phyloP scores from a whole-genome alignment of 2,797 vertebrate genomes.

The Nyctalus aviator region DNA sequence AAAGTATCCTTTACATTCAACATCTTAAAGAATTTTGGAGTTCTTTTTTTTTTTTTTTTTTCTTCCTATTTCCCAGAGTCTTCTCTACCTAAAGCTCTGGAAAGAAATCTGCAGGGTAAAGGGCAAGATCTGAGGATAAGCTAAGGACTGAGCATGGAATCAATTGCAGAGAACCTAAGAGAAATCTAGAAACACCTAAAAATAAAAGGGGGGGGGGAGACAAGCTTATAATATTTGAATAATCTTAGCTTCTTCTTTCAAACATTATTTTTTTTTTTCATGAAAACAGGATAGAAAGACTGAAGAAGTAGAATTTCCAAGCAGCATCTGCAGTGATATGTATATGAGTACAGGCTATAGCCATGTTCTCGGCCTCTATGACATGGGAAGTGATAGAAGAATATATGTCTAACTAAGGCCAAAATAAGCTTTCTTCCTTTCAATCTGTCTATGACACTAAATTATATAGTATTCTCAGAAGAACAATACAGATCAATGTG shows the following conservation, averaged over 20 bases:
- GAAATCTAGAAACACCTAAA: not conserved
- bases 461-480: conserved; percentile 66
- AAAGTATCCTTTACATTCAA: not conserved
- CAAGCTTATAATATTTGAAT: not conserved
- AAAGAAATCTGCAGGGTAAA: not conserved
- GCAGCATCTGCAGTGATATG: not conserved
- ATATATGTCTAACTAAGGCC: not conserved
- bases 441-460: conserved; percentile 12
- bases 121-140: not conserved
- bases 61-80: not conserved
- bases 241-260: not conserved
- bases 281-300: not conserved
- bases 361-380: not conserved
- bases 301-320: not conserved
- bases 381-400: not conserved
- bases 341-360: not conserved
- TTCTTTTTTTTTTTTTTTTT: not conserved
- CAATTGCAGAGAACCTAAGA: not conserved
- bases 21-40: not conserved
- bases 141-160: not conserved
- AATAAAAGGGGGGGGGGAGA: not conserved
- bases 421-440: conserved; percentile 41
- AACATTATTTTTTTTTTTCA: not conserved
- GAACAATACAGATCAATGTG: conserved; percentile 42
- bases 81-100: not conserved